Percentiles rank a stretch among this genome's conserved stretches.
phyloP scores from a whole-genome alignment of 2,113 vertebrate species.

The Antigone vipio region DNA sequence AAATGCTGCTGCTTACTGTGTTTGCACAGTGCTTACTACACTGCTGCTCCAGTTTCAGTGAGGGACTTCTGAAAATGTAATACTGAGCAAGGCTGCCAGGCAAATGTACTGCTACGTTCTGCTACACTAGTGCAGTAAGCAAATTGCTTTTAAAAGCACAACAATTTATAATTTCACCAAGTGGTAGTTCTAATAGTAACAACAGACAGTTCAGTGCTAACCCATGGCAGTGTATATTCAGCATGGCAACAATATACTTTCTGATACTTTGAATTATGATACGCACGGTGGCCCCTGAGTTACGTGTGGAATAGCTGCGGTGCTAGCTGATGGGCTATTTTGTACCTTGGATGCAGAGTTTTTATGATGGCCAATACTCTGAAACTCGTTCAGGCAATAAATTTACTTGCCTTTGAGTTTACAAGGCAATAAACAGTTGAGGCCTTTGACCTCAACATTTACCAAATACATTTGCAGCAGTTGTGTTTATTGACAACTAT shows the following conservation, averaged over 20 bases:
- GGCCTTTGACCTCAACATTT: slow-evolving; percentile 83
- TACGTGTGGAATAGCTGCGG: slow-evolving; percentile 41
- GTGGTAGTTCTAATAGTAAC: slow-evolving; percentile 20
- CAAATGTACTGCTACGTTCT: not conserved
- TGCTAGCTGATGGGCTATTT: slow-evolving; percentile 62
- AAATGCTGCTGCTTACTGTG: not conserved
- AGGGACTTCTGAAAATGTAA: not conserved
- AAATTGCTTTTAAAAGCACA: slow-evolving; percentile 36
- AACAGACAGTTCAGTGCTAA: slow-evolving; percentile 28
- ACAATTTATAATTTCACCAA: slow-evolving; percentile 29
- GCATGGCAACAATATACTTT: slow-evolving; percentile 5
- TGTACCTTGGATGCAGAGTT: slow-evolving; percentile 72
- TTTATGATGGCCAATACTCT: slow-evolving; percentile 80
- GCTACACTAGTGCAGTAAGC: not conserved
- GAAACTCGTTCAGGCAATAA: slow-evolving; percentile 80
- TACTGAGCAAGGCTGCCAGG: not conserved
- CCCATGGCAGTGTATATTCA: not conserved
- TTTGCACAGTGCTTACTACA: not conserved
- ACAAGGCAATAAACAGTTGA: slow-evolving; percentile 84
- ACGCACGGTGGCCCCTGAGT: not conserved
- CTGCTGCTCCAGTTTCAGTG: not conserved
- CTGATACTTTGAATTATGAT: slow-evolving; percentile 48
- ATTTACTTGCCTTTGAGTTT: slow-evolving; percentile 86
- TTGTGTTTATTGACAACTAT: slow-evolving; percentile 84
- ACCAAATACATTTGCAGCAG: slow-evolving; percentile 83